Base-by-base conservation (phyloP, 92 coral and sea anemone species). In the Bergia puertoricense region DNA sequence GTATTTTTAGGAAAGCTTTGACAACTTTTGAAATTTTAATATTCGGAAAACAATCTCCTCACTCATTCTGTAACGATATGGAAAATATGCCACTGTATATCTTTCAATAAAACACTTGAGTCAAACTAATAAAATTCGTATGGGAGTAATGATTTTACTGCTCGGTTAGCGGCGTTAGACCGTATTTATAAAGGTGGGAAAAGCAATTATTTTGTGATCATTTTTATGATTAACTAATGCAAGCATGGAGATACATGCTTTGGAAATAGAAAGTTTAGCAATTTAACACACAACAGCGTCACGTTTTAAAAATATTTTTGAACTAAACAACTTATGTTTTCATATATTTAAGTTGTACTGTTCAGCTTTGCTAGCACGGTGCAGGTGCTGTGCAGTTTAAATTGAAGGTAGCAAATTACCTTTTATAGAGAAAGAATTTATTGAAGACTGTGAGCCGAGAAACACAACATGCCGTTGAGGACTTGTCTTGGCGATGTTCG, bases 391-490 rank as follows among this genome's bases (percentile, higher is more conserved):
- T 16, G 79, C 23, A 5, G 54, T 76, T 43, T 39, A 14, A 71
- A 43, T 50, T 79, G 8, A 79, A 79, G 54, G 54, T 84, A 68
- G 87, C 77, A 51, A 44, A 84, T 84, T 84, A 84, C 87, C 87
- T 84, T 82, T 84, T 84, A 84, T 22, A 37, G 87, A 68, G 79
- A 84, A 84, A 84, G 87, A 45, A 69, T 48, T 84, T 84, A 84
- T 45, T 45, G 87, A 37, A 80, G 72, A 76, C 79, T 84, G 79
- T 84, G 57, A 43, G 87, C 46, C 41, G 87, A 84, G 87, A 84
- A 84, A 90, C 94, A 95, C 93, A 95, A 90, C 76, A 94, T 90
- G 44, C 98, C 95, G 75, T 90, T 93, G 92, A 95, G 89, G 85
- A 91, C 94, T 71, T 92, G 90, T 69, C 88, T 91, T 66, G 94